Base-by-base conservation (phyloP, 2,888 invertebrate genomes). In the Fabriciana adippe region DNA sequence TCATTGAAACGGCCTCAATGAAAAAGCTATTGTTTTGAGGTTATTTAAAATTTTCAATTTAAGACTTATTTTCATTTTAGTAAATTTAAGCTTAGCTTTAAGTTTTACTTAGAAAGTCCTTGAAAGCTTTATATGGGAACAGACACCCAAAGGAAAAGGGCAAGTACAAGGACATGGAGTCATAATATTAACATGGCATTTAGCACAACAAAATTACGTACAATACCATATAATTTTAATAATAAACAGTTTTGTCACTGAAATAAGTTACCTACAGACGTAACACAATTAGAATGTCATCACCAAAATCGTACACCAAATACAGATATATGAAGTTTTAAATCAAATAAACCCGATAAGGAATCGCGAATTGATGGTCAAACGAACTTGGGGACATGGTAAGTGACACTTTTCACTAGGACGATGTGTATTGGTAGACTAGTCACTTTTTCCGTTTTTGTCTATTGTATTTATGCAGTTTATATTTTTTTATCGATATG, bases 271-370 rank as follows among this genome's bases (percentile, higher is more conserved):
- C 79, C n/a, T 53, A 41, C 57, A 72, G 63, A 69, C 53, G 61
- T 65, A 68, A 67, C 64, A 56, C 84, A 87, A 86, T 89, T 90
- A 90, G 88, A 84, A 78, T 70, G 74, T 53, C 62, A 56, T 15
- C 83, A 86, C 85, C 75, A 89, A 89, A 88, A 87, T 84, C 83
- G 79, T 76, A 74, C 35, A 50, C 89, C 89, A 77, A 86, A 79
- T 88, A 77, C 64, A 87, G 88, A 63, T 53, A 67, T 73, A 72
- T 78, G 79, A 84, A 88, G 88, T 85, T 84, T 83, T 78, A 73
- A 73, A 69, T 73, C 82, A 87, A 88, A 88, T 81, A 71, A 45
- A 53, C 72, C 82, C 67, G 83, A 86, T 88, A 84, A 85, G 91
- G 90, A 76, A 77, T 76, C 77, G 87, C 79, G 80, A 90, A 90